A percentile compares a stretch with the other conserved stretches of the same genome.
Evolutionary conservation across 2,888 invertebrate species (phyloP).

Genomic region (Syrista parreyssii): DNA sequence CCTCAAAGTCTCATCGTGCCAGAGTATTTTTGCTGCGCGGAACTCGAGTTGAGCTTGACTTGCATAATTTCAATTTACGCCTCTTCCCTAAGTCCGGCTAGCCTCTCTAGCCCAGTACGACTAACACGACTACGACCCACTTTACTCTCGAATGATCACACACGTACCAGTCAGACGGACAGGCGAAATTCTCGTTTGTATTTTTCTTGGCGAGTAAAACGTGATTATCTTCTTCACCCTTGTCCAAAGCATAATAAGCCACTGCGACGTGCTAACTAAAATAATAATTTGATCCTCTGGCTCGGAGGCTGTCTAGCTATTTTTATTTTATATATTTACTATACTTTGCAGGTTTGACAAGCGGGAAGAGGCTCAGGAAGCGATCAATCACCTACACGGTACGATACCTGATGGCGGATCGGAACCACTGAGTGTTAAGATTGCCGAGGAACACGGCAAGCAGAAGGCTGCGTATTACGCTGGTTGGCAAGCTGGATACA

Average conservation of each 20-base stretch:
- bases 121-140: no score
- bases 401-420: constrained; percentile 86
- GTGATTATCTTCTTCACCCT: not conserved
- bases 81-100: constrained; percentile 11
- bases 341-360: constrained; percentile 77
- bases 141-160: no score
- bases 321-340: no score
- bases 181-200: no score
- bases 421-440: constrained; percentile 85
- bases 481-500: constrained; percentile 77
- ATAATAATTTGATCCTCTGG: constrained; percentile 13
- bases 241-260: not conserved
- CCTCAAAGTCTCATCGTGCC: constrained; percentile 35
- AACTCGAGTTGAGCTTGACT: constrained; percentile 35
- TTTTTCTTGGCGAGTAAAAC: not conserved
- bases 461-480: constrained; percentile 82
- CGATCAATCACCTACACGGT: constrained; percentile 87
- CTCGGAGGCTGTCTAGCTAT: no score
- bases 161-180: no score
- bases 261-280: not conserved
- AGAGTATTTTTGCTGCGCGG: constrained; percentile 50
- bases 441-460: constrained; percentile 88
- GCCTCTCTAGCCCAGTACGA: not conserved
- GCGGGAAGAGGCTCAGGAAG: constrained; percentile 89
- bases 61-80: constrained; percentile 50